Conservation (phyloP, 1,140 invertebrate species). For the Theocolax elegans region DNA sequence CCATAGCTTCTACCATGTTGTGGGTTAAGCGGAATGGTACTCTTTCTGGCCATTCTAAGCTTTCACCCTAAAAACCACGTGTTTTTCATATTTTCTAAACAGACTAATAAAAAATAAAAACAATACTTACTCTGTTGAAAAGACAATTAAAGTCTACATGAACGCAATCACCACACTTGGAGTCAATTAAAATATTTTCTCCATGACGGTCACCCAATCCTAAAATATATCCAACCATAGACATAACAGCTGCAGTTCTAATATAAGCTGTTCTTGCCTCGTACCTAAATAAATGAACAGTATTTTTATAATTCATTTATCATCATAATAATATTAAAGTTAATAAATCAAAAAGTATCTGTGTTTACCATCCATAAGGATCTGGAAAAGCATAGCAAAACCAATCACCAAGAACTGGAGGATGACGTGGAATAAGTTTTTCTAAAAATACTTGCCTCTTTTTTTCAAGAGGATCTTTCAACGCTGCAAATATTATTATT, state of each 20-base stretch:
- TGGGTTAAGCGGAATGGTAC: conserved; percentile 97
- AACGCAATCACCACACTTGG: conserved; percentile 89
- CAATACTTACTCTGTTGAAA: conserved; percentile 81
- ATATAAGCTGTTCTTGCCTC: conserved; percentile 88
- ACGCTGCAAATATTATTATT: conserved; percentile 55
- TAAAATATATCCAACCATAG: conserved; percentile 97
- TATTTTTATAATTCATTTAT: neutral
- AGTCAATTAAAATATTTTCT: conserved; percentile 96
- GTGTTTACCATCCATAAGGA: conserved; percentile 89
- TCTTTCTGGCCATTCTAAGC: conserved; percentile 88
- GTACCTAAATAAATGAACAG: conserved; percentile 74
- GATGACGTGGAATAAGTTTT: conserved; percentile 79
- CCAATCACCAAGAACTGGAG: conserved; percentile 91
- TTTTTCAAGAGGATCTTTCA: conserved; percentile 73
- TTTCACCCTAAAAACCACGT: conserved; percentile 74
- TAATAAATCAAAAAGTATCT: too few relatives aligned
- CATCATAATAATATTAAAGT: too few relatives aligned
- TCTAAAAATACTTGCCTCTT: conserved; percentile 81
- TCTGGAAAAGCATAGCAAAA: conserved; percentile 89
- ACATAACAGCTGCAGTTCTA: conserved; percentile 95
- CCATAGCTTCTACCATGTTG: conserved; percentile 97
- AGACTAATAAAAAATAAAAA: conserved; percentile 15
- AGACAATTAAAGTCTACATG: conserved; percentile 99
- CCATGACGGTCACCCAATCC: conserved; percentile 97
- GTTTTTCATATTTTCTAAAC: conserved; percentile 15